These are phyloP conservation scores for Rhagonycha lutea DNA, from an alignment of 2,888 invertebrate genomes.

Conservation along the genomic window DNA sequence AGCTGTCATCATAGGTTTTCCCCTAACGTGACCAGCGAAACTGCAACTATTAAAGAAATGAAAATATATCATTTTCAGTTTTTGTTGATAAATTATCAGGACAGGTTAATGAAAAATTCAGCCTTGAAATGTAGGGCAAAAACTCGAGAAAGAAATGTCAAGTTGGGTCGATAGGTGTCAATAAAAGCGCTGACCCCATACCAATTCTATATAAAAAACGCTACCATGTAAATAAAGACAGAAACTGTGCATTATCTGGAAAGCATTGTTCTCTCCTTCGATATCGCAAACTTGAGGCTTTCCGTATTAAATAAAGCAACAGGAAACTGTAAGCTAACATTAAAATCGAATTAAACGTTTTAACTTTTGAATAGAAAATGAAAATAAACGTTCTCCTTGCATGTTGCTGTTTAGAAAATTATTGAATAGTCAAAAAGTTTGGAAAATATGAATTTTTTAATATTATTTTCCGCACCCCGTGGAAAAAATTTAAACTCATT, in stretches of 20 bases:
- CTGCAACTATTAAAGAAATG: background rate
- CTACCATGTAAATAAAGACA: background rate
- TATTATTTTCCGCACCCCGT: background rate
- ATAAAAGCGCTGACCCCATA: conserved; percentile 33
- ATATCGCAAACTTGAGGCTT: background rate
- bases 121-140: conserved; percentile 35
- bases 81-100: background rate
- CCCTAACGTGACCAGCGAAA: background rate
- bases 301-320: conserved; percentile 1
- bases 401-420: background rate
- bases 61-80: background rate
- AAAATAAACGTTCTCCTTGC: background rate
- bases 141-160: conserved; percentile 34
- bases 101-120: background rate
- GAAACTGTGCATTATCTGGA: background rate
- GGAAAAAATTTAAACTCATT: background rate
- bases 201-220: conserved; percentile 14
- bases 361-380: background rate
- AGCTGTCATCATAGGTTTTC: background rate
- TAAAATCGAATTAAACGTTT: conserved; percentile 3
- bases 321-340: background rate
- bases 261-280: background rate
- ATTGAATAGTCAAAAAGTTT: background rate
- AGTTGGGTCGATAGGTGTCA: conserved; percentile 33
- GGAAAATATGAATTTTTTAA: background rate